These are phyloP conservation scores for Otocyon megalotis DNA, from an alignment of 2,113 vertebrate genomes.

Conservation along the genomic window DNA sequence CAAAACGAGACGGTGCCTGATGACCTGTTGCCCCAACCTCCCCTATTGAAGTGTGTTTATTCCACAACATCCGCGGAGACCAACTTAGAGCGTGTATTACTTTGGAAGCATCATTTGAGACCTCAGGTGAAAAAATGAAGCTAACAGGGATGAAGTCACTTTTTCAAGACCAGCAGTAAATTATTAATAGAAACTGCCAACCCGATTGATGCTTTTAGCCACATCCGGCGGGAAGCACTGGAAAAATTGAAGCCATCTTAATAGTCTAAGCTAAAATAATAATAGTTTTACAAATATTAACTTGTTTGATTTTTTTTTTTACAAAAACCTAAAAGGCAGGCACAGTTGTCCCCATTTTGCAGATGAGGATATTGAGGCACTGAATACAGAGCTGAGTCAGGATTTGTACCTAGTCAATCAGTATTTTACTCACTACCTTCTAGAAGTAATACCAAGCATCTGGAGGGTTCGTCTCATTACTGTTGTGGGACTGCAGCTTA, in stretches of 20 bases:
- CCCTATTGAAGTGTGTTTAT: neutral
- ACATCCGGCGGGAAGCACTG: neutral
- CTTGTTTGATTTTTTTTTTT: neutral
- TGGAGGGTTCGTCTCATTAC: neutral
- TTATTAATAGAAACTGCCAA: neutral
- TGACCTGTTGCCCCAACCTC: neutral
- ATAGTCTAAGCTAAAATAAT: conserved; percentile 25
- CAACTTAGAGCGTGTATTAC: neutral
- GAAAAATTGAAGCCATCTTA: conserved; percentile 28
- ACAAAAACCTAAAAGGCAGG: neutral
- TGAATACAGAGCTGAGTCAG: neutral
- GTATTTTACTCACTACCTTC: neutral
- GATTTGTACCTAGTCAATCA: neutral
- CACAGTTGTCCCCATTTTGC: neutral
- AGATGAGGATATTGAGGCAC: neutral
- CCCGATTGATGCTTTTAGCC: neutral
- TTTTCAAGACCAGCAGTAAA: neutral
- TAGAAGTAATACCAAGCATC: neutral
- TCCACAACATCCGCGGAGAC: neutral
- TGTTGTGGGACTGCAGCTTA: neutral
- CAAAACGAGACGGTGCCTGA: neutral
- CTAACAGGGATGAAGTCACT: neutral
- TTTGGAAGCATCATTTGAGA: neutral
- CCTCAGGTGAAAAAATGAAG: neutral
- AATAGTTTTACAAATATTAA: neutral